Evolutionary conservation across 92 coral and sea anemone species (phyloP), one percentile per base, ranked within the genome.

Genomic region (Anthopleura xanthogrammica): DNA sequence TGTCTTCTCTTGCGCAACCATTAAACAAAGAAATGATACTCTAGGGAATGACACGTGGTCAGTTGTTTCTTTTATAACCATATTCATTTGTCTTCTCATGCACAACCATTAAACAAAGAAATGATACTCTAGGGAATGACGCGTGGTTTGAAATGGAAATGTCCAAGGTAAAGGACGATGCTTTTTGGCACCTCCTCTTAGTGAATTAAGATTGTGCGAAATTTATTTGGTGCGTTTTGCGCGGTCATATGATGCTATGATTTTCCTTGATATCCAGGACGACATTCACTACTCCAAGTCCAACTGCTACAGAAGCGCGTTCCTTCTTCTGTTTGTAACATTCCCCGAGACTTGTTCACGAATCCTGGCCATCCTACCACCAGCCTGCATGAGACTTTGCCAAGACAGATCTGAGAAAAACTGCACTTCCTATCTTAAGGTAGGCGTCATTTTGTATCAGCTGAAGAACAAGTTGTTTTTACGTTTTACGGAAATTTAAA

Each of bases 321-420:
- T 92, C 75, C 90, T 92, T 23, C 85, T 92, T 80, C 86, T 90
- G 90, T 92, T 92, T 72, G 83, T 92, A 20, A 92, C 88, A 52
- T 92, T 87, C 71, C 93, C 95, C 58, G 93, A 92, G 24, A 87
- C 90, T 19, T 82, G 93, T 78, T 90, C 95, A 24, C 88, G 95
- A 62, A 90, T 92, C 76, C 89, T 92, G 5, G 88, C 91, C 5
- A 85, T 92, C 81, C 80, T 92, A 12, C 95, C 95, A 3, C 90
- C 93, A 9, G 88, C 93, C 58, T 92, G 95, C 55, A 90, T 86
- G 57, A 48, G 76, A 73, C 87, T 92, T 55, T 92, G 95, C 75
- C 90, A 86, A 84, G 95, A 92, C 74, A 10, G 86, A 68, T 80
- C 56, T 7, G 89, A 79, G 82, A 87, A 85, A 56, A 78, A 79